Conservation (phyloP, 1,140 invertebrate species). For the Neocloeon triangulifer region DNA sequence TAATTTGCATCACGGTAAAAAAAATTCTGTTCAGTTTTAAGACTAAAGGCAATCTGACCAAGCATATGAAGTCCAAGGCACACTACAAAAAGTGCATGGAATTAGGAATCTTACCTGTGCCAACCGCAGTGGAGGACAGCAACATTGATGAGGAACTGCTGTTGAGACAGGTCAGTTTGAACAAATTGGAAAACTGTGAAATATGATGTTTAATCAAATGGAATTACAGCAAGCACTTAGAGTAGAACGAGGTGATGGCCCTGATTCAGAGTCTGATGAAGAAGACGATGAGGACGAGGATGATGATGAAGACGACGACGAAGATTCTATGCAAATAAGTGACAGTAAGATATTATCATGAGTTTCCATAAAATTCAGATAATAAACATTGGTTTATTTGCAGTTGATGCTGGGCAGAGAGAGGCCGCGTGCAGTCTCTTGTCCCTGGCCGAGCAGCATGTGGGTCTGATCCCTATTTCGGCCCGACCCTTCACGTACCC, state of each 20-base stretch:
- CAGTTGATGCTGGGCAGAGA: too few relatives aligned
- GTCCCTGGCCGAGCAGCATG: constrained; percentile 33
- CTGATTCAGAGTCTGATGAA: constrained; percentile 28
- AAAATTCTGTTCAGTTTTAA: constrained; percentile 84
- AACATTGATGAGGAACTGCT: constrained; percentile 43
- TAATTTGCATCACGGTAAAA: too few relatives aligned
- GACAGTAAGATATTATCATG: too few relatives aligned
- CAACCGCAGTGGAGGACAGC: constrained; percentile 42
- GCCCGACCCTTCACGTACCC: constrained; percentile 9
- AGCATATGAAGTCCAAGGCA: constrained; percentile 97
- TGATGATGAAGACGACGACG: constrained; percentile 37
- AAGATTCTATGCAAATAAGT: too few relatives aligned
- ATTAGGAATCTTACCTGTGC: constrained; percentile 48
- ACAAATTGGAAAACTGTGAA: constrained; percentile 12
- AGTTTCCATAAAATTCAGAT: too few relatives aligned
- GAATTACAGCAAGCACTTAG: constrained; percentile 9
- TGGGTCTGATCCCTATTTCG: constrained; percentile 6
- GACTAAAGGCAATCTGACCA: constrained; percentile 95
- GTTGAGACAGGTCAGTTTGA: constrained; percentile 15
- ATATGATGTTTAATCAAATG: too few relatives aligned
- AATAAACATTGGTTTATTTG: too few relatives aligned
- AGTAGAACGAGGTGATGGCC: constrained; percentile 9
- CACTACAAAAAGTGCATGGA: constrained; percentile 85
- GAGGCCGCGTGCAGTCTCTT: constrained; percentile 72
- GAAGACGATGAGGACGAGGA: constrained; percentile 32